Percentiles rank a stretch among this genome's conserved stretches.
Evolutionary conservation across 2,888 invertebrate species (phyloP).

Genomic region (Teleogryllus oceanicus): DNA sequence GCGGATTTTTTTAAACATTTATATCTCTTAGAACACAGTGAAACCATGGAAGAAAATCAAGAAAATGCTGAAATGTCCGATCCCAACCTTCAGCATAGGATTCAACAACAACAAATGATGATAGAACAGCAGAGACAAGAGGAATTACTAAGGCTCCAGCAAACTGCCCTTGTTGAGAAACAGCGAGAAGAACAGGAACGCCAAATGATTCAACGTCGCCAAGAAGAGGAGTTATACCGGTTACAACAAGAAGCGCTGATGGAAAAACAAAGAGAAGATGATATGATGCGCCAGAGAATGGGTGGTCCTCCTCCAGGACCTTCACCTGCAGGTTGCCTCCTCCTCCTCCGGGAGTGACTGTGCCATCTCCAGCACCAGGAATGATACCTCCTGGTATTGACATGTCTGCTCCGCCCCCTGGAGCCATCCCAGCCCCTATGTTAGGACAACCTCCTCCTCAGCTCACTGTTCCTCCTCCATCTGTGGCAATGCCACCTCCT

Average conservation of each 20-base stretch:
- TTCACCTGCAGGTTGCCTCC: constrained; percentile 31
- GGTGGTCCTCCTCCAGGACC: constrained; percentile 32
- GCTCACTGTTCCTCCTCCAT: constrained; percentile 42
- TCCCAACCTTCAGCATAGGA: constrained; percentile 36
- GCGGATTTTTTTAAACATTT: too few relatives aligned
- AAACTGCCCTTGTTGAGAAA: constrained; percentile 36
- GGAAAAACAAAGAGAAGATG: constrained; percentile 34
- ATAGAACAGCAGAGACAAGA: constrained; percentile 42
- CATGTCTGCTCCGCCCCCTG: constrained; percentile 35
- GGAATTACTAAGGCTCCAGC: constrained; percentile 40
- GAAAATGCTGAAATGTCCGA: not conserved
- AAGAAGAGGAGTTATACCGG: constrained; percentile 36
- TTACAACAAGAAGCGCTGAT: constrained; percentile 36
- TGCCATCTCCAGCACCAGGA: constrained; percentile 31
- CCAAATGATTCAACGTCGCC: constrained; percentile 36
- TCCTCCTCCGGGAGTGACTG: constrained; percentile 33
- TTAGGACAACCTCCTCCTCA: constrained; percentile 45
- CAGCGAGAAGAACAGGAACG: constrained; percentile 36
- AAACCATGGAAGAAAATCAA: constrained; percentile 21
- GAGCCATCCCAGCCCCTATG: constrained; percentile 28
- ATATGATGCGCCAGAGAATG: constrained; percentile 29
- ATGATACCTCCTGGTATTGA: constrained; percentile 36
- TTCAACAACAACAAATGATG: constrained; percentile 41
- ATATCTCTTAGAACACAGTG: too few relatives aligned
- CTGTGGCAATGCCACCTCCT: constrained; percentile 42